A percentile compares a stretch with the other conserved stretches of the same genome.
phyloP scores from a whole-genome alignment of 2,113 vertebrate species.

The Amia ocellicauda region DNA sequence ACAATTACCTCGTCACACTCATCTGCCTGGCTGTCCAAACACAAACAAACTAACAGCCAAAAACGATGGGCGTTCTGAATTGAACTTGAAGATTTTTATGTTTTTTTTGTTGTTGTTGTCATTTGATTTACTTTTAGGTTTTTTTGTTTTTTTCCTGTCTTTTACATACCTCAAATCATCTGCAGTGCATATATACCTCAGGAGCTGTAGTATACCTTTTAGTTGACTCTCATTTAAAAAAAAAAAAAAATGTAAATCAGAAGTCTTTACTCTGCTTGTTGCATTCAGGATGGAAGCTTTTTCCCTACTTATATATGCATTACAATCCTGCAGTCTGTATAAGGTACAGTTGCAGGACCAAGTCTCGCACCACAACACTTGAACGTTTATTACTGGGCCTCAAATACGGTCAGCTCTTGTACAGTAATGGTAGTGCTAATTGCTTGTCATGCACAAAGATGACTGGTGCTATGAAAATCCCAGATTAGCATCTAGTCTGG shows the following conservation, averaged over 20 bases:
- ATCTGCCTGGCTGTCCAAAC: conserved; percentile 63
- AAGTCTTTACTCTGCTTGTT: no score
- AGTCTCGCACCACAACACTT: no score
- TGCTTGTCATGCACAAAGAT: no score
- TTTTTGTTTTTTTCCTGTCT: conserved; percentile 49
- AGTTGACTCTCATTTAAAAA: conserved; percentile 52
- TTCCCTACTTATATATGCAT: no score
- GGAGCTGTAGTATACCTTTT: conserved; percentile 63
- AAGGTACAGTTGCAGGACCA: no score
- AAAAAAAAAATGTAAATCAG: conserved; percentile 40
- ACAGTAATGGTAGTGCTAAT: no score
- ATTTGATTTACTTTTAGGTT: conserved; percentile 36
- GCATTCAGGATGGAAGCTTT: no score
- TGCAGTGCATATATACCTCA: conserved; percentile 67
- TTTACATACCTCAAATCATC: conserved; percentile 69
- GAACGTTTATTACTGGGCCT: no score
- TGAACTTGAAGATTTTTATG: conserved; percentile 70
- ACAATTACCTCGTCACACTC: conserved; percentile 70
- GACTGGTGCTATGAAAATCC: no score
- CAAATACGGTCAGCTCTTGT: no score
- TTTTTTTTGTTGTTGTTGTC: conserved; percentile 47
- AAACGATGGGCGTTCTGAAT: conserved; percentile 62
- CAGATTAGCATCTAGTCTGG: no score
- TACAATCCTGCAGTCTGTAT: no score
- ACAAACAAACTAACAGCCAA: conserved; percentile 67